These are phyloP conservation scores for Timema podura DNA, from an alignment of 2,888 invertebrate genomes.

Conservation along the genomic window DNA sequence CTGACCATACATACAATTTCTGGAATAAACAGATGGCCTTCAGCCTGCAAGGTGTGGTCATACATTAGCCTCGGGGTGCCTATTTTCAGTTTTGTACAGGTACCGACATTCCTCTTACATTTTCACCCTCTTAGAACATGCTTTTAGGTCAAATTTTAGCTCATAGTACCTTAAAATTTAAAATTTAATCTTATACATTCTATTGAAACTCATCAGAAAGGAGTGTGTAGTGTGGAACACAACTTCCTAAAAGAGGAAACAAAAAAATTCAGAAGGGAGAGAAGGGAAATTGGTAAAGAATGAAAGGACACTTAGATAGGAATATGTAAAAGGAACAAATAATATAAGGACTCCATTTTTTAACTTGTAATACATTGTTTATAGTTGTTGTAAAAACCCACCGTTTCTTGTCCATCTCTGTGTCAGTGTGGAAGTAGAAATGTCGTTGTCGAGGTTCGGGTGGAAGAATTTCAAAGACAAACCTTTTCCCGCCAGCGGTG, in stretches of 20 bases:
- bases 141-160: not conserved
- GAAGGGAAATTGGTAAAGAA: no score
- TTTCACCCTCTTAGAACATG: not conserved
- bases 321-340: not conserved
- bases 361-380: constrained; percentile 3
- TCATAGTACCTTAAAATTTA: not conserved
- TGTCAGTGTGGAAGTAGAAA: constrained; percentile 89
- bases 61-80: no score
- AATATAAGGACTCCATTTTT: not conserved
- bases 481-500: constrained; percentile 77
- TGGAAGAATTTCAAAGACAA: constrained; percentile 87
- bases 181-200: not conserved
- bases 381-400: constrained; percentile 41
- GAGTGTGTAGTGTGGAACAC: not conserved
- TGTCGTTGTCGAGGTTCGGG: constrained; percentile 81
- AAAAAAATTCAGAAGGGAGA: no score
- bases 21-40: no score
- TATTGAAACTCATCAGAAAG: not conserved
- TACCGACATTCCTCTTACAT: no score
- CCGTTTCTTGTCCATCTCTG: constrained; percentile 94
- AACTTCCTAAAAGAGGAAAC: no score
- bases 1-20: no score
- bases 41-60: no score
- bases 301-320: no score
- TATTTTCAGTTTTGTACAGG: no score